Conservation (phyloP, 2,888 invertebrate species). For the Trimorus sp. region DNA sequence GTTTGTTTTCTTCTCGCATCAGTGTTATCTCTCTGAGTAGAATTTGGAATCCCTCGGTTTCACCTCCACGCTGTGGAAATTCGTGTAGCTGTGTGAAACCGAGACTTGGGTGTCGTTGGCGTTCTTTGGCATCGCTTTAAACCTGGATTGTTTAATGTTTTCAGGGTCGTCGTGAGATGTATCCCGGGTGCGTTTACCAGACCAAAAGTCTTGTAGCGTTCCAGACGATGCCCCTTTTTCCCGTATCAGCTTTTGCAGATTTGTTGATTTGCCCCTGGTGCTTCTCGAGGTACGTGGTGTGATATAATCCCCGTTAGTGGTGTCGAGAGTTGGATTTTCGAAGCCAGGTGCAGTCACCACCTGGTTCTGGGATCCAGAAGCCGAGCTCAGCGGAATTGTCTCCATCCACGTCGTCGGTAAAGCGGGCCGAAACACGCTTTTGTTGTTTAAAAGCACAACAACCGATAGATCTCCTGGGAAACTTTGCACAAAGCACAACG, state of each 20-base stretch:
- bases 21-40: constrained; percentile 1
- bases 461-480: too few relatives aligned
- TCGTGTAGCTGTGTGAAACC: neutral
- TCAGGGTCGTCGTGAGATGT: neutral
- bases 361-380: too few relatives aligned
- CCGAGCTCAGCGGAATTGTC: too few relatives aligned
- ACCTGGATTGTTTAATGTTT: neutral
- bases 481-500: too few relatives aligned
- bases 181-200: neutral
- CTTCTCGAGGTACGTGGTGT: neutral
- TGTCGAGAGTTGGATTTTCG: too few relatives aligned
- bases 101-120: neutral
- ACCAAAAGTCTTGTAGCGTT: neutral
- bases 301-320: neutral
- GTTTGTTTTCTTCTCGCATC: constrained; percentile 6
- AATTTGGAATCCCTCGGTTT: neutral
- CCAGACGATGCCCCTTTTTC: neutral
- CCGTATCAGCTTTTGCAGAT: neutral
- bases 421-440: too few relatives aligned
- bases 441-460: too few relatives aligned
- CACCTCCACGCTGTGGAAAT: neutral
- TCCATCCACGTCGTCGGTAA: too few relatives aligned
- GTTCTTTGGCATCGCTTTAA: neutral
- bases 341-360: too few relatives aligned
- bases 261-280: neutral